These are phyloP conservation scores for Melanotaenia pygmaea DNA, from an alignment of 2,797 vertebrate genomes.

Conservation along the genomic window DNA sequence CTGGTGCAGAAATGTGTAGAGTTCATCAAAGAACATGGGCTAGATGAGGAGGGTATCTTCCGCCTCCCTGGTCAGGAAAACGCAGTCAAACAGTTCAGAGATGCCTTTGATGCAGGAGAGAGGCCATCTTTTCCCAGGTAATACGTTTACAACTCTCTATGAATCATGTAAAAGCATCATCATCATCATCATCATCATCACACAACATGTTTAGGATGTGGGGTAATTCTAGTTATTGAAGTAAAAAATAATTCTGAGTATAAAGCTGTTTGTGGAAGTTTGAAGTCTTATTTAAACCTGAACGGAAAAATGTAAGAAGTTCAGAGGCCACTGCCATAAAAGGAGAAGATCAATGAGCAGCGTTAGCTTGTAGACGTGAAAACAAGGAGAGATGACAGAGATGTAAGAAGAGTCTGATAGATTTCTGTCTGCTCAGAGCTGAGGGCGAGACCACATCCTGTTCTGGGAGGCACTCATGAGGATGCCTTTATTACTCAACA, in stretches of 20 bases:
- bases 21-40: conserved; percentile 89
- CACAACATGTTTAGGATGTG: not conserved
- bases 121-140: conserved; percentile 92
- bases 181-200: no score
- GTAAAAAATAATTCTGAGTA: not conserved
- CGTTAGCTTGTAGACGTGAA: conserved; percentile 25
- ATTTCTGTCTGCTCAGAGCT: conserved; percentile 42
- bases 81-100: conserved; percentile 91
- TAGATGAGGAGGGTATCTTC: conserved; percentile 95
- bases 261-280: not conserved
- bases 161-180: not conserved
- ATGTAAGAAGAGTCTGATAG: conserved; percentile 45
- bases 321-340: conserved; percentile 35
- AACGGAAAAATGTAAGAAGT: not conserved
- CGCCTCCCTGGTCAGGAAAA: conserved; percentile 97
- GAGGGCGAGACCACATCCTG: conserved; percentile 81
- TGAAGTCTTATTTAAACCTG: not conserved
- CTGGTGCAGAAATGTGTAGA: conserved; percentile 93
- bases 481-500: conserved; percentile 61
- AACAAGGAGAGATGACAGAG: conserved; percentile 46
- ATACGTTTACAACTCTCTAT: not conserved
- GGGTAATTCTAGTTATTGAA: not conserved
- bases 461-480: conserved; percentile 61
- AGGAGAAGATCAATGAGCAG: conserved; percentile 35
- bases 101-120: conserved; percentile 93